Evolutionary conservation across 1,140 invertebrate genomes (phyloP), one percentile per base, ranked within the genome.

Genomic region (Drosophila pectinifera): DNA sequence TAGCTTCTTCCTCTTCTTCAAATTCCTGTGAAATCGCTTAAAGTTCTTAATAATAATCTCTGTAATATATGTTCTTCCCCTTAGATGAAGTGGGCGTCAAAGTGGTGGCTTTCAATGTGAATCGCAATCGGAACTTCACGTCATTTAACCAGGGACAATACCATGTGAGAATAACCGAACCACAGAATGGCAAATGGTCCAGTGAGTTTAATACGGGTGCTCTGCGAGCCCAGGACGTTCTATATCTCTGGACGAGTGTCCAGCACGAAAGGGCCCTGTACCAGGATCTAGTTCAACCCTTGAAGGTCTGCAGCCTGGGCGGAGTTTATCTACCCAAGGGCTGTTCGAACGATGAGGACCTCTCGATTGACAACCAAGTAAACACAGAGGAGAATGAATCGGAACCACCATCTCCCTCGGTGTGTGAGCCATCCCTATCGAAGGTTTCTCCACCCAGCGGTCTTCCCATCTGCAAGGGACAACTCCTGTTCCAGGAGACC

Each of bases 31-130:
- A 4, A 3, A 10, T n/a, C n/a, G n/a, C n/a, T n/a, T n/a, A n/a
- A n/a, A n/a, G n/a, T n/a, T n/a, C n/a, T n/a, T n/a, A n/a, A n/a
- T n/a, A n/a, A n/a, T n/a, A n/a, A n/a, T n/a, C n/a, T n/a, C n/a
- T n/a, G n/a, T 8, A 7, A 31, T 10, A 28, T 18, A 18, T 39
- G 13, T 34, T 3, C 20, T 8, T 42, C 36, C 38, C 16, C 41
- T 10, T 49, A 91, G 90, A 91, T 62, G 83, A 90, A 22, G 38
- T 43, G 18, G 90, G 81, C 5, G 75, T 91, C 0, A 84, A 77
- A 61, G 68, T 72, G 31, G 90, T 91, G 14, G 80, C 90, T 5
- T 91, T 89, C 28, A 85, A 91, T 83, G 78, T 88, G 5, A 91
- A 91, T 70, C 78, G 80, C 34, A 91, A 91, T 61, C 83, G 76